These are phyloP conservation scores for Heliopora coerulea DNA, from an alignment of 92 coral and sea anemone genomes.

Conservation along the genomic window DNA sequence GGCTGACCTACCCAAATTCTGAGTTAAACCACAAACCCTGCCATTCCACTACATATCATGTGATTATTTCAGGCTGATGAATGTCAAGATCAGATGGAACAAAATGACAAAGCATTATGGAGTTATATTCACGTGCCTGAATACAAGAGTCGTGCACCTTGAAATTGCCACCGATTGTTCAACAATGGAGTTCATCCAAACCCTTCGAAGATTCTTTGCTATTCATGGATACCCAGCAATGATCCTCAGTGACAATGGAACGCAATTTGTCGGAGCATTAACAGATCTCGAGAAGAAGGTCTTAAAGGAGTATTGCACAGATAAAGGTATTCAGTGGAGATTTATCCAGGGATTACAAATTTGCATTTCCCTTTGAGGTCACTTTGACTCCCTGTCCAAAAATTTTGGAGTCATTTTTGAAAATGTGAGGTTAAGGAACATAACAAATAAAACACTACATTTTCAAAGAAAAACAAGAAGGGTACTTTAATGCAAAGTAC, in stretches of 20 bases:
- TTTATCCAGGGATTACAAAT: too few species aligned
- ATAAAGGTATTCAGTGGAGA: slow-evolving; percentile 36
- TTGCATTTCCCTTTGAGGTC: too few species aligned
- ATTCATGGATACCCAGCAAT: not conserved
- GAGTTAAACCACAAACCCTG: slow-evolving; percentile 26
- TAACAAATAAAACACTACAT: too few species aligned
- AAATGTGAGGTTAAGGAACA: too few species aligned
- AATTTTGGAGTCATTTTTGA: too few species aligned
- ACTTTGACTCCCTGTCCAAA: too few species aligned
- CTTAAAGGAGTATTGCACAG: slow-evolving; percentile 35
- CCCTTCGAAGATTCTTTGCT: not conserved
- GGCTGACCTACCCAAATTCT: slow-evolving; percentile 47
- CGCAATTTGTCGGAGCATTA: slow-evolving; percentile 23
- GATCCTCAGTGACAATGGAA: not conserved
- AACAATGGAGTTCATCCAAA: not conserved
- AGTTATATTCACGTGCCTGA: slow-evolving; percentile 1
- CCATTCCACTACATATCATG: slow-evolving; percentile 45
- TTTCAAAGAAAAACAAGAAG: too few species aligned
- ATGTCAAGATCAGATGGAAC: not conserved
- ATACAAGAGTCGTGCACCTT: slow-evolving; percentile 4
- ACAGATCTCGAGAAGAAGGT: slow-evolving; percentile 37
- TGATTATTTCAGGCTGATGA: slow-evolving; percentile 21
- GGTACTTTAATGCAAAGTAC: too few species aligned
- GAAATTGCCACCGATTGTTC: not conserved
- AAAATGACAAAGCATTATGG: not conserved